These are phyloP conservation scores for Vulpes ferrilata DNA, from an alignment of 2,113 vertebrate species.

Conservation along the genomic window DNA sequence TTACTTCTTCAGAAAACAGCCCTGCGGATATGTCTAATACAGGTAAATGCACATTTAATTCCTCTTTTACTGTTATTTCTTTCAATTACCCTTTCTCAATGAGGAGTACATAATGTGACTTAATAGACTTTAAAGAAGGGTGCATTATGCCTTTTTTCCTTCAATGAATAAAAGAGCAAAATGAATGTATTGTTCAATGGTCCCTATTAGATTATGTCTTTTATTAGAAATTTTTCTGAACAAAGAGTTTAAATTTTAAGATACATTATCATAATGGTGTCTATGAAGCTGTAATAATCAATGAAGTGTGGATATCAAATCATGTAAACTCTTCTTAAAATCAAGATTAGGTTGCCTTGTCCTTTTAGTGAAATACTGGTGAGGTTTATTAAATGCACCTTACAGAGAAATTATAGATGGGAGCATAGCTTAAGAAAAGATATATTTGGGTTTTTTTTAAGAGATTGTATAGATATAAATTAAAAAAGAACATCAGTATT, in stretches of 20 bases:
- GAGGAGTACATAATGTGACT: slow-evolving; percentile 65
- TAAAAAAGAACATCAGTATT: not conserved
- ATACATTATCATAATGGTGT: slow-evolving; percentile 66
- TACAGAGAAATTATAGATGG: slow-evolving; percentile 46
- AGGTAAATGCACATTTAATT: slow-evolving; percentile 87
- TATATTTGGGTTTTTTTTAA: slow-evolving; percentile 23
- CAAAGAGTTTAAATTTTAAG: slow-evolving; percentile 79
- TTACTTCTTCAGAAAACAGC: slow-evolving; percentile 82
- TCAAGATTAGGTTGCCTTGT: slow-evolving; percentile 83
- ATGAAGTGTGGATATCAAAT: slow-evolving; percentile 77
- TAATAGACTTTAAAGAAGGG: slow-evolving; percentile 54
- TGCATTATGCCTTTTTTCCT: slow-evolving; percentile 63
- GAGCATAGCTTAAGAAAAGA: slow-evolving; percentile 45
- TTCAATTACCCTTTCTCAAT: slow-evolving; percentile 66
- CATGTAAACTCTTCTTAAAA: slow-evolving; percentile 79
- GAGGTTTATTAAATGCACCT: slow-evolving; percentile 46
- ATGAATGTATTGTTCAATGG: slow-evolving; percentile 75
- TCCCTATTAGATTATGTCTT: slow-evolving; percentile 72
- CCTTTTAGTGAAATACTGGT: slow-evolving; percentile 64
- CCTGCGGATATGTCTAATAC: slow-evolving; percentile 78
- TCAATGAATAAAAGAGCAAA: slow-evolving; percentile 67
- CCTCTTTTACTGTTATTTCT: slow-evolving; percentile 56
- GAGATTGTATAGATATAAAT: slow-evolving; percentile 8
- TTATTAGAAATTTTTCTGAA: slow-evolving; percentile 68
- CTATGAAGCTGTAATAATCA: slow-evolving; percentile 75